Evolutionary conservation across 2,113 vertebrate species (phyloP), one percentile per base, ranked within the genome.

Genomic region (Centropus unirufus): DNA sequence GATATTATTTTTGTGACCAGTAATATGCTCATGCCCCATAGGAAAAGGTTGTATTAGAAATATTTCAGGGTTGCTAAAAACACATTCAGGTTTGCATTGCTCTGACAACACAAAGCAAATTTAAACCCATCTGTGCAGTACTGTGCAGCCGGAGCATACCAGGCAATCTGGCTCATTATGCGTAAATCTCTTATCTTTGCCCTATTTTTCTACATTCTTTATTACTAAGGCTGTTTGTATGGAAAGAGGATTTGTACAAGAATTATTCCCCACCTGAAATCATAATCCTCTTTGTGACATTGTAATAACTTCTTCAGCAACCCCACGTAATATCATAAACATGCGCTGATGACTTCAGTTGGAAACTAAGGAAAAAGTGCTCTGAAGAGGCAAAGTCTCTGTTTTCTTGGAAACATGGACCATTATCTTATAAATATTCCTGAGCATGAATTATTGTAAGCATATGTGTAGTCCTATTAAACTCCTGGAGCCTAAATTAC

Each of bases 221-320:
- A 68, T 90, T 93, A 61, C 47, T 80, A 78, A 74, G 62, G 79
- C 78, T 92, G 55, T 94, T 94, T 90, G 68, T 83, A 90, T 83
- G 85, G 93, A 94, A 95, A 96, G 94, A 95, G 82, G 91, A 96
- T 96, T 95, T 96, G 85, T 70, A 32, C 5, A 8, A 91, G 94
- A 83, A 92, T 94, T 75, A 93, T 92, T 94, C 82, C 76, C 92
- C 85, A 97, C 95, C 93, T 96, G 92, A 96, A 94, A 95, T 83
- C 61, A 49, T 81, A 88, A 96, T 91, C 94, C 47, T 97, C 84
- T 95, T 93, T 96, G 79, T 94, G 90, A 80, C 92, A 92, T 67
- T 80, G 70, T 85, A 97, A 93, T 96, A 95, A 90, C 73, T 93
- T 93, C 75, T 95, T 96, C 79, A 96, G 93, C 68, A 78, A 91